Evolutionary conservation across 2,888 invertebrate species (phyloP).

Genomic region (Nymphalis polychloros): DNA sequence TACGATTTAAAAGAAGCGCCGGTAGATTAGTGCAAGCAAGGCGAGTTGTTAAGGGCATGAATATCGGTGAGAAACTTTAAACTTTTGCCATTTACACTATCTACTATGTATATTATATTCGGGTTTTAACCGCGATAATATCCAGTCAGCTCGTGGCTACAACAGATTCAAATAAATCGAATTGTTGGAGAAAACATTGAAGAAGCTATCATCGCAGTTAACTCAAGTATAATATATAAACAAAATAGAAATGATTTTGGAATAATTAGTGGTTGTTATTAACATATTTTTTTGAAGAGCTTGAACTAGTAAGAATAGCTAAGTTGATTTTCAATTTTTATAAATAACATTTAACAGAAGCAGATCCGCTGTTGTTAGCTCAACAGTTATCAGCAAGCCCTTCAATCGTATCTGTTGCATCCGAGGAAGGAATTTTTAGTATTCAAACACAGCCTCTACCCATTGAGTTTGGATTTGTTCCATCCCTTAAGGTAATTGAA

Average conservation of each 20-base stretch:
- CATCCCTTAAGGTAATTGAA: conserved; percentile 59
- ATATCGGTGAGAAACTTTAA: conserved; percentile 58
- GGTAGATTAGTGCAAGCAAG: conserved; percentile 72
- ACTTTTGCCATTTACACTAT: neutral
- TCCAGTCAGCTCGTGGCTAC: too few relatives aligned
- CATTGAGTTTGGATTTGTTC: conserved; percentile 74
- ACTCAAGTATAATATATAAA: too few relatives aligned
- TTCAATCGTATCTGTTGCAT: conserved; percentile 75
- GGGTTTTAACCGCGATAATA: too few relatives aligned
- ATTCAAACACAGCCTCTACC: conserved; percentile 72
- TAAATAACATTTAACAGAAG: conserved; percentile 50
- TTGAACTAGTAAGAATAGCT: too few relatives aligned
- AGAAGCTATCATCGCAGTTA: too few relatives aligned
- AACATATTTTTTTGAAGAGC: too few relatives aligned
- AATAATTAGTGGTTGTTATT: too few relatives aligned
- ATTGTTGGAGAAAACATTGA: too few relatives aligned
- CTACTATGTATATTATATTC: too few relatives aligned
- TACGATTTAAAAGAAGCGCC: conserved; percentile 72
- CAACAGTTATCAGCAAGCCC: conserved; percentile 76
- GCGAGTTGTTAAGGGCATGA: conserved; percentile 73
- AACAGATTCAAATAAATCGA: too few relatives aligned
- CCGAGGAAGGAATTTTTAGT: conserved; percentile 71
- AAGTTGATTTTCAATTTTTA: too few relatives aligned
- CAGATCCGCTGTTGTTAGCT: conserved; percentile 74
- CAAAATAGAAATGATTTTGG: too few relatives aligned